Evolutionary conservation across 2,113 vertebrate genomes (phyloP).

Genomic region (Chloebia gouldiae): DNA sequence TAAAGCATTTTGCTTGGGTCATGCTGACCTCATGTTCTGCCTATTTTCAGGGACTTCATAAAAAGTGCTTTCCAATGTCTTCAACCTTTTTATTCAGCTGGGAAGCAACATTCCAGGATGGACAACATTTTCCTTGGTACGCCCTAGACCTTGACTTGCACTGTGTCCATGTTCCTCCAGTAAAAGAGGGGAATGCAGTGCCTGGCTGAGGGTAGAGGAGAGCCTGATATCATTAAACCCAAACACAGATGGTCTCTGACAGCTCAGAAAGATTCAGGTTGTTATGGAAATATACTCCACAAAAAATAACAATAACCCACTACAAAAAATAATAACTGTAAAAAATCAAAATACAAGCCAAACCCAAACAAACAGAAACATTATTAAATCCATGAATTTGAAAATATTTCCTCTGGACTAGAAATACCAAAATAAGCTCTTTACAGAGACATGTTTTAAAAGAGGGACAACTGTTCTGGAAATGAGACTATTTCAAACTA

Average conservation of each 20-base stretch:
- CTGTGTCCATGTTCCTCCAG: not conserved
- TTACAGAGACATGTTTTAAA: not conserved
- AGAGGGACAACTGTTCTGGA: not conserved
- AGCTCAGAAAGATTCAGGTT: not conserved
- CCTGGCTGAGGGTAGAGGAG: not conserved
- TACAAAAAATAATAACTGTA: not conserved
- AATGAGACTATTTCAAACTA: not conserved
- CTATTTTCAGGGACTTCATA: not conserved
- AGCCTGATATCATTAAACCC: not conserved
- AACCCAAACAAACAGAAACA: not conserved
- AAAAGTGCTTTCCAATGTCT: not conserved
- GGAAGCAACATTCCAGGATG: not conserved
- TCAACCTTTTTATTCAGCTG: not conserved
- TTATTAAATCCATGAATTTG: not conserved
- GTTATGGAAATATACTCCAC: not conserved
- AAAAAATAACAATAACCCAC: not conserved
- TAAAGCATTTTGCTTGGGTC: not conserved
- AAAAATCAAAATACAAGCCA: not conserved
- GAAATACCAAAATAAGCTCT: not conserved
- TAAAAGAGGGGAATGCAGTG: not conserved
- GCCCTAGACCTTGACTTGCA: not conserved
- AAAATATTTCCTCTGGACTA: constrained; percentile 48
- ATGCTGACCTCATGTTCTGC: not conserved
- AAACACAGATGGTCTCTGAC: not conserved
- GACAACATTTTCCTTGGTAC: not conserved